phyloP scores from a whole-genome alignment of 2,888 invertebrate genomes.

The Epistrophe eligans region DNA sequence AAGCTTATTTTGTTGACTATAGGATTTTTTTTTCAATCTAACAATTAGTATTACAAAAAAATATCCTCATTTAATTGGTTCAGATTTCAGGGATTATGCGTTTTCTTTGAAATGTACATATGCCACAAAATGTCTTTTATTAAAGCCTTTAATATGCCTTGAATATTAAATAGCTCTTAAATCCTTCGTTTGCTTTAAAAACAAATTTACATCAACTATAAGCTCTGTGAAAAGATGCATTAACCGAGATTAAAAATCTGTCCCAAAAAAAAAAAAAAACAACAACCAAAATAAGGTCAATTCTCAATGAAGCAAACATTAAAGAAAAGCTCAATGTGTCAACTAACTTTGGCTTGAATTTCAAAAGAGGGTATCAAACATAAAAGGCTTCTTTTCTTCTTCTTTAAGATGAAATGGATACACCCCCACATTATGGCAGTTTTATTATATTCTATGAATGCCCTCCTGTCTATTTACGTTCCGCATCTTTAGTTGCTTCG shows the following conservation, averaged over 20 bases:
- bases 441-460: not conserved
- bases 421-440: constrained; percentile 12
- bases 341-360: constrained; percentile 16
- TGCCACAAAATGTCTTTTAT: not conserved
- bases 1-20: too few species aligned
- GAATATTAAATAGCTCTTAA: not conserved
- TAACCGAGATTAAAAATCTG: not conserved
- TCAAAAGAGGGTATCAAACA: constrained; percentile 8
- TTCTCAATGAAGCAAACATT: not conserved
- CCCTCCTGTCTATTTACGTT: not conserved
- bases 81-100: too few species aligned
- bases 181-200: not conserved
- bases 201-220: not conserved
- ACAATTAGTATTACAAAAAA: too few species aligned
- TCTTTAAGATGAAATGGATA: constrained; percentile 9
- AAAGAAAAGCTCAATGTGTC: constrained; percentile 9
- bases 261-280: constrained; percentile 1
- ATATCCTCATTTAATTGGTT: too few species aligned
- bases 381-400: constrained; percentile 7
- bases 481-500: not conserved
- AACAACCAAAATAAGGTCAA: constrained; percentile 14
- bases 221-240: constrained; percentile 10
- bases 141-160: not conserved
- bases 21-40: too few species aligned
- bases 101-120: too few species aligned